Conservation (phyloP, 2,113 vertebrate species). For the Rafetus swinhoei region DNA sequence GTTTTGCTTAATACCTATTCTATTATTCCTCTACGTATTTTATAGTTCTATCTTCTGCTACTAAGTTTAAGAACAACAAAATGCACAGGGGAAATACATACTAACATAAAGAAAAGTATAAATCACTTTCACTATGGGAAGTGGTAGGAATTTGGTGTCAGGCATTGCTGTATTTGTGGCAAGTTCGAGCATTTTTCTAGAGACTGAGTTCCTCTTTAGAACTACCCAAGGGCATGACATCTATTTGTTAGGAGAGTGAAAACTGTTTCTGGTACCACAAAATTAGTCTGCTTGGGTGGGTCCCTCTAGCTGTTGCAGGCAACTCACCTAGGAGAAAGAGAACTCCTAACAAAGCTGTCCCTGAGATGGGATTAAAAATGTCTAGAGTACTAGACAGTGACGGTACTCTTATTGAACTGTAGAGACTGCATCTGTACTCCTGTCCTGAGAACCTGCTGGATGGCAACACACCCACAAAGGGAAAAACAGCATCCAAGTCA, state of each 20-base stretch:
- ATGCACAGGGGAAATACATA: neutral
- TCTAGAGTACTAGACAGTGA: neutral
- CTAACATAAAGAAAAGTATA: neutral
- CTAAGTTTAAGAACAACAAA: neutral
- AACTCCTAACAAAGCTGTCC: neutral
- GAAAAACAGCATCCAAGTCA: neutral
- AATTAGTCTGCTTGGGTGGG: neutral
- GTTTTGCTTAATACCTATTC: neutral
- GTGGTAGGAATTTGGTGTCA: neutral
- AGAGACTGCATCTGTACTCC: neutral
- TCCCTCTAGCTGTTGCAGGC: neutral
- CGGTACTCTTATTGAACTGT: neutral
- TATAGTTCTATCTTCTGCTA: neutral
- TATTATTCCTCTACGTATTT: too few relatives aligned
- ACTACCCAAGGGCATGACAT: neutral
- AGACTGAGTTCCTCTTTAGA: neutral
- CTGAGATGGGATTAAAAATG: neutral
- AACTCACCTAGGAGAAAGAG: neutral
- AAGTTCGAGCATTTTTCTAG: neutral
- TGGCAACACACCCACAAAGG: neutral
- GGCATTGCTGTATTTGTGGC: neutral
- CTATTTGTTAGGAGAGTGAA: neutral
- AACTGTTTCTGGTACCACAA: neutral
- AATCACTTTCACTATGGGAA: neutral
- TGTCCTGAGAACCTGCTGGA: neutral